These are phyloP conservation scores for Cabera pusaria DNA, from an alignment of 2,888 invertebrate species.

Conservation along the genomic window DNA sequence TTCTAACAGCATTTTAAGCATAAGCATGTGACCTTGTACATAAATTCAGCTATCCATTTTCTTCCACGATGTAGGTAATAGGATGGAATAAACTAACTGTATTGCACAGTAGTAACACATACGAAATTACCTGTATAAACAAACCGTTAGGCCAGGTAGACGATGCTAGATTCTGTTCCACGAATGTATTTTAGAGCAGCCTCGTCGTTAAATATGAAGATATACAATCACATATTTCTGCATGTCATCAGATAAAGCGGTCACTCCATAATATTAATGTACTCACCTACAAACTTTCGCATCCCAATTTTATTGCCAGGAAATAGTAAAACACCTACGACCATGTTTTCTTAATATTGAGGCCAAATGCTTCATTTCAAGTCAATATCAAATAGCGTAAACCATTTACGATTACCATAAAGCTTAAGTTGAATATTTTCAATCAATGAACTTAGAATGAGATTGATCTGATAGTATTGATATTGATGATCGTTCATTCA, in stretches of 20 bases:
- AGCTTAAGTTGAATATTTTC: constrained; percentile 47
- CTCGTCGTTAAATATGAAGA: neutral
- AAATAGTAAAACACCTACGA: constrained; percentile 35
- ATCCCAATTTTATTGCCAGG: constrained; percentile 26
- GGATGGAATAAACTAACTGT: too few species aligned
- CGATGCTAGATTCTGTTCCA: constrained; percentile 10
- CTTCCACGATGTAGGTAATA: too few species aligned
- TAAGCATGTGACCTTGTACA: too few species aligned
- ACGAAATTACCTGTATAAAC: too few species aligned
- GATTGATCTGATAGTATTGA: constrained; percentile 58
- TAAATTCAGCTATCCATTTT: too few species aligned
- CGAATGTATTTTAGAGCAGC: constrained; percentile 16
- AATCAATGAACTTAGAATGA: constrained; percentile 43
- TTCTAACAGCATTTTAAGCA: too few species aligned
- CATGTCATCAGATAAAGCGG: constrained; percentile 5
- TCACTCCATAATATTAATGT: constrained; percentile 10
- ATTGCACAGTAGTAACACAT: too few species aligned
- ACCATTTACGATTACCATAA: constrained; percentile 48
- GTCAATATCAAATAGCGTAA: constrained; percentile 48
- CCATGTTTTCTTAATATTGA: constrained; percentile 30
- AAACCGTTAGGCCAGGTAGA: constrained; percentile 10
- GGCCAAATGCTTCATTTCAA: constrained; percentile 33
- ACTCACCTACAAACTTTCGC: constrained; percentile 22
- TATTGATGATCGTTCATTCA: constrained; percentile 66
- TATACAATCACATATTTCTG: constrained; percentile 1